Base-by-base conservation (phyloP, 2,797 vertebrate genomes). In the Alca torda region DNA sequence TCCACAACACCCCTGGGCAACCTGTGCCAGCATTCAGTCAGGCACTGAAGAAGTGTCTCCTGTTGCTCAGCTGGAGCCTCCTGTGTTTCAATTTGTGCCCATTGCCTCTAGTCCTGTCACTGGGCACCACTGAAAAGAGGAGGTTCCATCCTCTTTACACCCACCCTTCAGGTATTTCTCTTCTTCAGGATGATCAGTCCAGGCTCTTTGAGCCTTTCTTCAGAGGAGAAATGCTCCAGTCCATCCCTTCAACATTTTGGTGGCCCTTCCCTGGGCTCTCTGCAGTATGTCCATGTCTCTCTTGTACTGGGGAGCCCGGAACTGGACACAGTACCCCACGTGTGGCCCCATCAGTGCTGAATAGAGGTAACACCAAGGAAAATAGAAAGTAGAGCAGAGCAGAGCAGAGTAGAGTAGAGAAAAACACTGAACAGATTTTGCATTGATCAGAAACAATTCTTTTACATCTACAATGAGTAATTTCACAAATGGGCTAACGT, bases 341-440 rank as follows among this genome's bases (percentile, higher is more conserved):
- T 67, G 5, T 57, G 48, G 25, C 31, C 43, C 84, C 57, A 63
- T 12, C 13, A 45, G 41, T 60, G 24, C 61, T 51, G 33, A 67
- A n/a, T 7, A 67, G 39, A 63, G 20, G 35, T 51, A 67, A 79
- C 9, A 43, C 26, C 43, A 11, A 54, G 25, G 43, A 84, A 73
- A 61, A 9, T 12, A 30, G 37, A 48, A 16, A n/a, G 28, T 16
- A 57, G 19, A 51, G 43, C 3, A 0, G 0, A 56, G 10, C 8
- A 77, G n/a, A 50, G 30, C 5, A 43, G 45, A 35, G 20, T 1
- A 31, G 26, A 51, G 25, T 10, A 43, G 39, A 84, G 73, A 16
- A 78, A 21, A 95, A 8, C 16, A 23, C 24, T 43, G n/a, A 81
- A 61, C 0, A 1, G 39, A 57, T 35, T 65, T 78, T 85, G 19